A percentile compares a stretch with the other conserved stretches of the same genome.
Conservation (phyloP, 1,140 invertebrate species). For the Magallana gigas region DNA sequence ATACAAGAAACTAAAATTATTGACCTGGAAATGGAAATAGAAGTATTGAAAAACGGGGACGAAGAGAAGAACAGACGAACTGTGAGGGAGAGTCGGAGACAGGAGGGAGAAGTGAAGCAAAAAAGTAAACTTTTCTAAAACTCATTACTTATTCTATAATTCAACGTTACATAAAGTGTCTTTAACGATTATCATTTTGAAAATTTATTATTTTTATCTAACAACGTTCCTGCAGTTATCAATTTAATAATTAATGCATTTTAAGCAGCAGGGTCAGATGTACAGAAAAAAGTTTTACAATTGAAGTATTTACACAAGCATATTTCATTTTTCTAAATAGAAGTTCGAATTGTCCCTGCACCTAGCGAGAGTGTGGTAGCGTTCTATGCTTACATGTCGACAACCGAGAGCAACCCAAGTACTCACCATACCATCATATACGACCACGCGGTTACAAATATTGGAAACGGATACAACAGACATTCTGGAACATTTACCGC, state of each 20-base stretch:
- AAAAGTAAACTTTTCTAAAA: too few species aligned
- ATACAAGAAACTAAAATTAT: neutral
- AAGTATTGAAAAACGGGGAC: neutral
- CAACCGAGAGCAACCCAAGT: neutral
- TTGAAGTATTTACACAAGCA: too few species aligned
- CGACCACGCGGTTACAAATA: conserved; percentile 38
- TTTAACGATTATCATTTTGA: too few species aligned
- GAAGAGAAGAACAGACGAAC: neutral
- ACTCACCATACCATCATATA: conserved; percentile 42
- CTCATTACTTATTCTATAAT: too few species aligned
- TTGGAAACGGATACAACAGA: conserved; percentile 49
- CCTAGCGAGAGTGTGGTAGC: neutral
- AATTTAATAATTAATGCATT: too few species aligned
- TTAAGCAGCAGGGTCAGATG: too few species aligned
- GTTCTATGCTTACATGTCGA: conserved; percentile 41
- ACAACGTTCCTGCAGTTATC: too few species aligned
- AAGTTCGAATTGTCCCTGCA: neutral
- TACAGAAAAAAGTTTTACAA: too few species aligned
- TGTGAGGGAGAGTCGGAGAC: neutral
- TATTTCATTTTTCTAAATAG: neutral
- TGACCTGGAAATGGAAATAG: neutral
- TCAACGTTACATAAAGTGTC: too few species aligned
- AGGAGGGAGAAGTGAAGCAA: too few species aligned
- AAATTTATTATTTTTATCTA: too few species aligned
- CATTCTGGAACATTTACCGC: conserved; percentile 44